phyloP scores from a whole-genome alignment of 2,888 invertebrate genomes.

The Rugalucina vietnamica region DNA sequence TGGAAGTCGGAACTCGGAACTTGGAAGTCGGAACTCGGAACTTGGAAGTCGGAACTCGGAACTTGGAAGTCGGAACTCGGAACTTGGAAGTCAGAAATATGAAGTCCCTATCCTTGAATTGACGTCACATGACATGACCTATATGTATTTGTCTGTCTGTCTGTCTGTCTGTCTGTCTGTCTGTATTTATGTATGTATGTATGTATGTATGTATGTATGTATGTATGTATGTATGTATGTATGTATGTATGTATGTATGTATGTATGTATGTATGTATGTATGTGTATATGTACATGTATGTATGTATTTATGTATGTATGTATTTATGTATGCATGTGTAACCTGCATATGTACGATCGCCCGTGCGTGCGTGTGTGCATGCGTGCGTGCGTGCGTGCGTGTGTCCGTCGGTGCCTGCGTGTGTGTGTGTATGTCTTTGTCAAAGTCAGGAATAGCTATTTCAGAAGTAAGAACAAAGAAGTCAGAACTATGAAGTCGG shows the following conservation, averaged over 20 bases:
- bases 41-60: too few relatives aligned
- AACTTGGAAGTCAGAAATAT: too few relatives aligned
- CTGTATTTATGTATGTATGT: background rate
- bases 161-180: too few relatives aligned
- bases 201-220: slow-evolving; percentile 14
- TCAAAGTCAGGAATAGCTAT: too few relatives aligned
- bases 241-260: background rate
- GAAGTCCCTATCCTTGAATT: too few relatives aligned
- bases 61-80: too few relatives aligned
- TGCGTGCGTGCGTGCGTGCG: background rate
- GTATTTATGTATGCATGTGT: slow-evolving; percentile 20
- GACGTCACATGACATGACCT: too few relatives aligned
- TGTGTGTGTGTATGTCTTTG: slow-evolving; percentile 13
- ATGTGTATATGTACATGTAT: slow-evolving; percentile 18
- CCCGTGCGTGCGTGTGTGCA: background rate
- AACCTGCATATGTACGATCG: background rate
- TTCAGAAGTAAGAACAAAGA: too few relatives aligned
- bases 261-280: background rate
- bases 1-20: too few relatives aligned
- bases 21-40: too few relatives aligned
- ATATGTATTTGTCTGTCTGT: too few relatives aligned
- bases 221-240: background rate
- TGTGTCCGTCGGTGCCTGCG: slow-evolving; percentile 4
- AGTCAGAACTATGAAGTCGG: too few relatives aligned
- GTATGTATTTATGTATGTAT: slow-evolving; percentile 23